These are phyloP conservation scores for Irena cyanogastra DNA, from an alignment of 2,113 vertebrate species.

Conservation along the genomic window DNA sequence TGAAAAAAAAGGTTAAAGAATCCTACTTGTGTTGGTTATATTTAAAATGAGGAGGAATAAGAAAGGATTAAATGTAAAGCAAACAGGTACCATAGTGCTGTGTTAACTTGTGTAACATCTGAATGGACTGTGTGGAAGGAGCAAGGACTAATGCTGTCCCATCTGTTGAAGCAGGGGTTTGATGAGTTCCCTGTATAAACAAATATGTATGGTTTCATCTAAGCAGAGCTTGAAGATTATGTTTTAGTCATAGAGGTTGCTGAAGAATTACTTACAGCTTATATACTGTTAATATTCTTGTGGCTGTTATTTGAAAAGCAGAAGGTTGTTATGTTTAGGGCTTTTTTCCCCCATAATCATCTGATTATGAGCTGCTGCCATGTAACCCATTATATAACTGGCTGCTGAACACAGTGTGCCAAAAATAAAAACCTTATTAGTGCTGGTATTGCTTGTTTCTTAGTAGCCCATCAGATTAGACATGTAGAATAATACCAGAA, in stretches of 20 bases:
- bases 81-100: background rate
- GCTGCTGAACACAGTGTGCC: conserved; percentile 3
- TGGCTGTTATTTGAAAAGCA: background rate
- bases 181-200: background rate
- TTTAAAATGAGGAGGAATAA: background rate
- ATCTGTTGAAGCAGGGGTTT: background rate
- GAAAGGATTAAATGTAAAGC: background rate
- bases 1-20: background rate
- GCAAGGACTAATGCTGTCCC: background rate
- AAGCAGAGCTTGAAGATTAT: background rate
- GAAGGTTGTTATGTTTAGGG: background rate
- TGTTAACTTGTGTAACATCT: background rate
- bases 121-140: background rate
- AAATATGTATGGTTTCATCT: background rate
- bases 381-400: background rate
- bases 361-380: background rate
- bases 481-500: background rate
- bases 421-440: conserved; percentile 10
- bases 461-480: background rate
- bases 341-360: background rate
- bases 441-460: background rate
- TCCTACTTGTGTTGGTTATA: background rate
- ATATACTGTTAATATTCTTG: background rate
- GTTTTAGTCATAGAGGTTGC: background rate
- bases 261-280: background rate